These are phyloP conservation scores for Rhodeus uyekii DNA, from an alignment of 2,797 vertebrate species.

Conservation along the genomic window DNA sequence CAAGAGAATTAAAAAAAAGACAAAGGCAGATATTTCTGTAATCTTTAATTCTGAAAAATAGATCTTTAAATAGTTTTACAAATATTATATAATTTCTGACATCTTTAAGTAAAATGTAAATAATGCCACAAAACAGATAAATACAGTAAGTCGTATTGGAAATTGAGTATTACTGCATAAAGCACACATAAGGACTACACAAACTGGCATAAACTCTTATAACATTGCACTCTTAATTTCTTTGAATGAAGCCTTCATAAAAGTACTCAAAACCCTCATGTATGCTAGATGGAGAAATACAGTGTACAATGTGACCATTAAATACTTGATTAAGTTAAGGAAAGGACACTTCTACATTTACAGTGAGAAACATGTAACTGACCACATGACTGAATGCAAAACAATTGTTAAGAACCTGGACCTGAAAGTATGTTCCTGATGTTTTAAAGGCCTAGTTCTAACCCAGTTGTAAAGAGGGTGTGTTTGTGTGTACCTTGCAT, in stretches of 20 bases:
- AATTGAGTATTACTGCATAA: constrained; percentile 61
- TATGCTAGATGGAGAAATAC: constrained; percentile 59
- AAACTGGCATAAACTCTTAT: constrained; percentile 38
- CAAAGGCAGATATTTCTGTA: constrained; percentile 66
- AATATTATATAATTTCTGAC: constrained; percentile 81
- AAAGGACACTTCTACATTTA: constrained; percentile 43
- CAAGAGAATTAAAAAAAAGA: constrained; percentile 38
- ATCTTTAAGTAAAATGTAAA: constrained; percentile 68
- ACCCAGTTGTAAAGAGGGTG: constrained; percentile 11
- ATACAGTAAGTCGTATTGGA: constrained; percentile 53
- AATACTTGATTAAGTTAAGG: constrained; percentile 53
- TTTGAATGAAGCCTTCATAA: constrained; percentile 27
- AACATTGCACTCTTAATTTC: constrained; percentile 43
- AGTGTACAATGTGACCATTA: constrained; percentile 59
- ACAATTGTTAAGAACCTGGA: constrained; percentile 15
- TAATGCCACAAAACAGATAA: constrained; percentile 63
- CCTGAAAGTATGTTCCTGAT: constrained; percentile 26
- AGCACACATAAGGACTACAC: constrained; percentile 56
- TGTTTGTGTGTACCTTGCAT: constrained; percentile 34
- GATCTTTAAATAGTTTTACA: constrained; percentile 81
- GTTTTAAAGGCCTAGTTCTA: neutral
- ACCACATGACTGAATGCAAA: constrained; percentile 27
- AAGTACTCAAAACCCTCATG: constrained; percentile 41
- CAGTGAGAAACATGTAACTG: constrained; percentile 48
- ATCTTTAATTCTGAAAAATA: constrained; percentile 77